Evolutionary conservation across 1,140 invertebrate species (phyloP), one percentile per base, ranked within the genome.

Genomic region (Scaptomyza graminum): DNA sequence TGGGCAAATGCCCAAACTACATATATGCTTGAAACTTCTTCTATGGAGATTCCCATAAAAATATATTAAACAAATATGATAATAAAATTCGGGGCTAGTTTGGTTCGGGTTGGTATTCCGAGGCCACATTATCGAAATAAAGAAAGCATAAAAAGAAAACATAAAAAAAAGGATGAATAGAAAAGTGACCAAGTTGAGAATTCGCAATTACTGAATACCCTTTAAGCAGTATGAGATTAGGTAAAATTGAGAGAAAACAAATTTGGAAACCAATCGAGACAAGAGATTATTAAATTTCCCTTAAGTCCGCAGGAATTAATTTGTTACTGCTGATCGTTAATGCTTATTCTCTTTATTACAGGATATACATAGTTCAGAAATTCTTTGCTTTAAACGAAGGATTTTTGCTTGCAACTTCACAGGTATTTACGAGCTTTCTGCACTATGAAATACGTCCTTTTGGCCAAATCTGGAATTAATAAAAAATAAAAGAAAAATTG

Each of bases 31-130:
- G 11, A 39, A 52, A 63, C 25, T 50, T 39, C n/a, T 7, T 37
- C 55, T 50, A 63, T 69, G 51, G 62, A 79, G 88, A 79, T 62
- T 84, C 52, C 74, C 79, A 88, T 88, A 89, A n/a, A n/a, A n/a
- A 88, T 88, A 89, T 88, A 88, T 88, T 88, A 83, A 83, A 83
- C 73, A 88, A 88, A 88, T 88, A 83, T 88, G 76, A 88, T 83
- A 88, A 83, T 79, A 76, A 71, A 75, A 66, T 78, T 78, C 44
- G 5, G 46, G 47, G 70, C 43, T 43, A 50, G 63, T 18, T 60
- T 11, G 63, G 49, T 63, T 62, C 34, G 66, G 46, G 50, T 46
- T 50, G 28, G 15, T 51, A n/a, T 9, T 11, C 8, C 6, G 8
- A 34, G 52, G 13, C 5, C n/a, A 52, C 59, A 70, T 62, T 64